Conservation (phyloP, 2,113 vertebrate genomes). For the Scytalopus superciliaris region DNA sequence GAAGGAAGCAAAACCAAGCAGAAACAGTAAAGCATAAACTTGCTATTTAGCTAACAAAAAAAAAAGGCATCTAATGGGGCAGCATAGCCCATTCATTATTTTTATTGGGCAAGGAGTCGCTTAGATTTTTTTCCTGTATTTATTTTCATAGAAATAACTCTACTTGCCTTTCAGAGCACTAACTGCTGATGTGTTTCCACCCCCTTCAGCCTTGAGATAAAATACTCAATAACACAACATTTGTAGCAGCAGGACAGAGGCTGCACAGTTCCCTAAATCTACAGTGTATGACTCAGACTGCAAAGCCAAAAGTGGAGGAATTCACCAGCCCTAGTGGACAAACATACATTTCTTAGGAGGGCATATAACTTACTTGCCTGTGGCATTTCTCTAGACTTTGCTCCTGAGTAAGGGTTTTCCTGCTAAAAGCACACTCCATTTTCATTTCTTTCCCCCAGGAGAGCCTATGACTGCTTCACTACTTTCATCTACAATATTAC, state of each 20-base stretch:
- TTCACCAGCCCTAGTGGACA: background rate
- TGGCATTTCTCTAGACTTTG: background rate
- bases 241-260: background rate
- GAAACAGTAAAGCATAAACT: background rate
- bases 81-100: background rate
- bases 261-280: background rate
- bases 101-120: background rate
- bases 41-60: background rate
- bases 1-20: background rate
- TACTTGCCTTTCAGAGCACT: background rate
- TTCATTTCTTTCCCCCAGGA: background rate
- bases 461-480: background rate
- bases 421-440: background rate
- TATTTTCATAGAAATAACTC: slow-evolving; percentile 13
- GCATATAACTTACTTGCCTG: background rate
- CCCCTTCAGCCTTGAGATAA: background rate
- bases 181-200: background rate
- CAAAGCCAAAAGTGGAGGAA: background rate
- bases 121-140: background rate
- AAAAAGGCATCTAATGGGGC: background rate
- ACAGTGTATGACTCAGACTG: background rate
- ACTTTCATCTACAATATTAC: background rate
- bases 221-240: background rate
- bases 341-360: background rate
- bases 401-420: background rate